Conservation (phyloP, 2,797 vertebrate genomes). For the Spea hammondii region DNA sequence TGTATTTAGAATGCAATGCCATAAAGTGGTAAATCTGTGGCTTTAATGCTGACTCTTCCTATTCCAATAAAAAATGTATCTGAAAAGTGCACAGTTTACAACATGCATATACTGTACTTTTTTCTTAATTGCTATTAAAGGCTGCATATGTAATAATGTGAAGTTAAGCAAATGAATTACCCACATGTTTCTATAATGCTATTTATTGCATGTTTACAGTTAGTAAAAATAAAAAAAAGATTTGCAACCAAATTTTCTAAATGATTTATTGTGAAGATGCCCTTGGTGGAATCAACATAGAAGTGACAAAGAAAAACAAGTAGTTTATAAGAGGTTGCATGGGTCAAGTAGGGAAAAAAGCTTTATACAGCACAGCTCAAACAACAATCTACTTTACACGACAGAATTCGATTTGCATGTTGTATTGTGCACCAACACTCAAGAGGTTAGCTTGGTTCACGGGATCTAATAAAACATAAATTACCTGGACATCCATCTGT, state of each 20-base stretch:
- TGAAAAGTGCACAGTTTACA: too few relatives aligned
- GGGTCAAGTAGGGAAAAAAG: slow-evolving; percentile 24
- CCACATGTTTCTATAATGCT: too few relatives aligned
- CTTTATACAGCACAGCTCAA: slow-evolving; percentile 40
- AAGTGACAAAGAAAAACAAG: slow-evolving; percentile 32
- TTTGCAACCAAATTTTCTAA: slow-evolving; percentile 34
- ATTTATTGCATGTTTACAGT: too few relatives aligned
- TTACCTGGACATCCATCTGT: neutral
- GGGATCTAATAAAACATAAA: slow-evolving; percentile 41
- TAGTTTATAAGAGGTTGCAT: slow-evolving; percentile 25
- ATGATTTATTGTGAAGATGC: slow-evolving; percentile 22
- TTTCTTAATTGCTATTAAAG: too few relatives aligned
- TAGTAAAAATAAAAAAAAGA: slow-evolving; percentile 4
- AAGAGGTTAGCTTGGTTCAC: slow-evolving; percentile 18
- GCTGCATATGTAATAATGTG: too few relatives aligned
- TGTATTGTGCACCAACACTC: slow-evolving; percentile 23
- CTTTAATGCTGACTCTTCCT: too few relatives aligned
- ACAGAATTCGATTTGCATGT: slow-evolving; percentile 41
- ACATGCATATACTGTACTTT: too few relatives aligned
- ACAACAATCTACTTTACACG: slow-evolving; percentile 34
- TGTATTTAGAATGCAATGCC: too few relatives aligned
- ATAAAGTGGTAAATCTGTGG: too few relatives aligned
- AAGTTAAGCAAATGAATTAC: too few relatives aligned
- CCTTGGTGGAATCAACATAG: slow-evolving; percentile 20
- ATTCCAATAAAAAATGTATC: too few relatives aligned